Conservation (phyloP, 2,113 vertebrate genomes). For the Syngnathus floridae region DNA sequence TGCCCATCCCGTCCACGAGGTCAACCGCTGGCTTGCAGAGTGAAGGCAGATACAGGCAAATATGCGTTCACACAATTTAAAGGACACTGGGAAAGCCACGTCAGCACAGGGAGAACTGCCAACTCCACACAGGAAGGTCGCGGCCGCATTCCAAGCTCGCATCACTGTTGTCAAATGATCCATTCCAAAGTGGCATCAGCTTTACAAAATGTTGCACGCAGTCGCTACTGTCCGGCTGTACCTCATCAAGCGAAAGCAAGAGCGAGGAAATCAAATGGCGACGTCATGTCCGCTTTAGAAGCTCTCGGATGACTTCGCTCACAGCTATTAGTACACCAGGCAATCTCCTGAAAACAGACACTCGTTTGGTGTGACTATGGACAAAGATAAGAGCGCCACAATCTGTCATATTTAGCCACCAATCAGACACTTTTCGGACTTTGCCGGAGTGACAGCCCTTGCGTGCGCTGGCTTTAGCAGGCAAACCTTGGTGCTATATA, state of each 20-base stretch:
- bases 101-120: no score
- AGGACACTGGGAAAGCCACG: no score
- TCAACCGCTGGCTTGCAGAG: no score
- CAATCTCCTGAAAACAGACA: constrained; percentile 34
- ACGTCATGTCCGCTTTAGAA: constrained; percentile 43
- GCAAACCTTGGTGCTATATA: not conserved
- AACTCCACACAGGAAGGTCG: no score
- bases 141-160: no score
- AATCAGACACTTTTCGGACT: constrained; percentile 24
- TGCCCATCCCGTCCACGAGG: no score
- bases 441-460: constrained; percentile 27
- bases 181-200: no score
- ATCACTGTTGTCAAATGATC: no score
- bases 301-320: constrained; percentile 43
- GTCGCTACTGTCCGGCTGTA: no score
- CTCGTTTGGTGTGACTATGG: constrained; percentile 41
- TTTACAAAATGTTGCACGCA: no score
- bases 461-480: constrained; percentile 33
- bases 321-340: constrained; percentile 52
- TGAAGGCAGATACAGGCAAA: no score
- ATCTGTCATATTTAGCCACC: constrained; percentile 59
- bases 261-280: not conserved
- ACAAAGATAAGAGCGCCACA: constrained; percentile 37
- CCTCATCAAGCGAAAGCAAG: not conserved
- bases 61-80: no score